Conservation (phyloP, 2,888 invertebrate species). For the Drepanosiphum platanoidis region DNA sequence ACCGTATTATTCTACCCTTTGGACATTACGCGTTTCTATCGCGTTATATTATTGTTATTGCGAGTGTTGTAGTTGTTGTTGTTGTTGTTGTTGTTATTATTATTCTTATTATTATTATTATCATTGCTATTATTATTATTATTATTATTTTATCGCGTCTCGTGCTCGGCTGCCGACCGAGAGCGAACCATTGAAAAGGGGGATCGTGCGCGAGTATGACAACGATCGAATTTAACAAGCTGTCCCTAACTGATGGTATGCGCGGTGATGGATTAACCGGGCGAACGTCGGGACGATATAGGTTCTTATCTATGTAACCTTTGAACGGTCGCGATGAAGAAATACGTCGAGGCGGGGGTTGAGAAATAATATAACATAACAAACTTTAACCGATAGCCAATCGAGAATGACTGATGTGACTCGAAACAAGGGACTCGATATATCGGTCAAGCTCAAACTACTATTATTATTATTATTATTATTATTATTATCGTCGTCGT, state of each 20-base stretch:
- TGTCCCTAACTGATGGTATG: constrained; percentile 49
- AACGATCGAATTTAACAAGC: constrained; percentile 56
- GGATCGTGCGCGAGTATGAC: not conserved
- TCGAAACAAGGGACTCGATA: constrained; percentile 52
- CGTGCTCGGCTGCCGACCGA: not conserved
- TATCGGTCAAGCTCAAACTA: constrained; percentile 37
- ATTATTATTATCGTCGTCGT: not conserved
- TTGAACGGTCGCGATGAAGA: constrained; percentile 32
- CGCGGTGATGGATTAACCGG: constrained; percentile 45
- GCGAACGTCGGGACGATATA: constrained; percentile 17
- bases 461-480: constrained; percentile 14
- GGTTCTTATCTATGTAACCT: constrained; percentile 46
- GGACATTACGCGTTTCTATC: constrained; percentile 23
- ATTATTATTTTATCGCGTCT: constrained; percentile 19
- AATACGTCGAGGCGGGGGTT: not conserved
- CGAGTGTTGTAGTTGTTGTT: not conserved
- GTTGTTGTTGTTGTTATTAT: not conserved
- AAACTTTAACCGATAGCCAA: constrained; percentile 52
- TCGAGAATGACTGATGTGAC: constrained; percentile 56
- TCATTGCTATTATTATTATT: not conserved
- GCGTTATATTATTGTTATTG: constrained; percentile 28
- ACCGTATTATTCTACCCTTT: not conserved
- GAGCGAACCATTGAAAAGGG: constrained; percentile 30
- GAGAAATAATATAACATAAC: constrained; percentile 50
- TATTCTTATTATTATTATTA: not conserved